Base-by-base conservation (phyloP, 1,140 invertebrate species). In the Aphaenogaster rudis region DNA sequence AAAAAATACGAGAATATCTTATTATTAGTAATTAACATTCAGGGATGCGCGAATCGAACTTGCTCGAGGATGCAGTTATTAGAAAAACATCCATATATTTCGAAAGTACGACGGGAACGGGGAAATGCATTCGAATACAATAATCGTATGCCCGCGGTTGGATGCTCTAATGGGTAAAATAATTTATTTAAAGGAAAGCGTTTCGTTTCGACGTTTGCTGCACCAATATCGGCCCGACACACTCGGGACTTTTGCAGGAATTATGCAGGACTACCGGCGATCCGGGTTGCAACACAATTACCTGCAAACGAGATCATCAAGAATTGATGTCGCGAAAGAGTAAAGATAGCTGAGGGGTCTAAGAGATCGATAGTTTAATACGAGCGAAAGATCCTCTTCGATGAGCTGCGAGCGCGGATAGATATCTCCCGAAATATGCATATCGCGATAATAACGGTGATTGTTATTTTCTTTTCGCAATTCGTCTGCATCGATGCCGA, bases 281-380 rank as follows among this genome's bases (percentile, higher is more conserved):
- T 74, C 17, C 13, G 1, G 21, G 13, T 74, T 84, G 8, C 33
- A 61, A 48, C 28, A 69, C 50, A 61, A 42, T 76, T 74, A 42
- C n/a, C 13, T 48, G 5, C 54, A 76, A 84, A 76, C 0, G 54
- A 84, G 69, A 52, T 76, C 42, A n/a, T 84, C n/a, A 84, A 76
- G 9, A 39, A 74, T 76, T 61, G 13, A 76, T 63, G 5, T 63
- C 2, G 42, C 13, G 36, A 82, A 33, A 64, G 61, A 36, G 28
- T 28, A 39, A 50, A 74, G 17, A n/a, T 4, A 3, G 9, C 50
- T 28, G n/a, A 80, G 6, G 28, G 28, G n/a, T 59, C 0, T 17
- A 39, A 59, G 17, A 74, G 21, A 63, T 84, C 67, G n/a, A 82
- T 81, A 52, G 15, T 45, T 71, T 15, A 17, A 72, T 61, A 63